Evolutionary conservation across 2,113 vertebrate genomes (phyloP).

Genomic region (Cheilinus undulatus): DNA sequence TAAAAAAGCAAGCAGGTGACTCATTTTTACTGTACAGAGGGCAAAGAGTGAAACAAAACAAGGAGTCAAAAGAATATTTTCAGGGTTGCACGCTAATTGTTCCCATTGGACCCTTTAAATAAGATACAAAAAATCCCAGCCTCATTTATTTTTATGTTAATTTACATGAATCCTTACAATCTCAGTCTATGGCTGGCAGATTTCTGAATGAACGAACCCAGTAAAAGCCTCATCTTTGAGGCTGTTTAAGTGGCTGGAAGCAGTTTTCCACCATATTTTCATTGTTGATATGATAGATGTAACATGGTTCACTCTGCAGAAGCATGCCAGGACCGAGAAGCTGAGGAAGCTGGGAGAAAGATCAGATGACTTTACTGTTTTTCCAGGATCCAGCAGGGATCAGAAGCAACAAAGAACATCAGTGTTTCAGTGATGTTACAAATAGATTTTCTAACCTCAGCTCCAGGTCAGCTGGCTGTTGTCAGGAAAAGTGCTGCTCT

Average conservation of each 20-base stretch:
- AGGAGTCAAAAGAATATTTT: background rate
- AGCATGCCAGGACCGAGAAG: slow-evolving; percentile 31
- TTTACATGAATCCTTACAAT: too few species aligned
- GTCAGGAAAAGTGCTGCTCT: slow-evolving; percentile 35
- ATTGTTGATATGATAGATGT: slow-evolving; percentile 10
- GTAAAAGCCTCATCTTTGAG: slow-evolving; percentile 4
- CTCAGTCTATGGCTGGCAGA: background rate
- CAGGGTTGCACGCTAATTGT: too few species aligned
- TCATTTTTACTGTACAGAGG: background rate
- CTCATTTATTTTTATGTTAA: too few species aligned
- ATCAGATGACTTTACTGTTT: slow-evolving; percentile 34
- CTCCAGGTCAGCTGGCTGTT: slow-evolving; percentile 49
- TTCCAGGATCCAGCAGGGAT: slow-evolving; percentile 52
- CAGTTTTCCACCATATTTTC: slow-evolving; percentile 18
- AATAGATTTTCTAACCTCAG: slow-evolving; percentile 50
- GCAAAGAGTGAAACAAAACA: background rate
- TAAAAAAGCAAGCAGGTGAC: slow-evolving; percentile 2
- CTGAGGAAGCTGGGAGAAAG: slow-evolving; percentile 16
- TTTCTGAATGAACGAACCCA: slow-evolving; percentile 2
- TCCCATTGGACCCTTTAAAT: too few species aligned
- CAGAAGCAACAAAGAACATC: slow-evolving; percentile 28
- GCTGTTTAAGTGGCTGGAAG: background rate
- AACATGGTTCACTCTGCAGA: slow-evolving; percentile 16
- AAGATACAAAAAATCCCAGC: too few species aligned
- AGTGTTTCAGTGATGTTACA: slow-evolving; percentile 8